Conservation (phyloP, 2,888 invertebrate species). For the Spodoptera exigua region DNA sequence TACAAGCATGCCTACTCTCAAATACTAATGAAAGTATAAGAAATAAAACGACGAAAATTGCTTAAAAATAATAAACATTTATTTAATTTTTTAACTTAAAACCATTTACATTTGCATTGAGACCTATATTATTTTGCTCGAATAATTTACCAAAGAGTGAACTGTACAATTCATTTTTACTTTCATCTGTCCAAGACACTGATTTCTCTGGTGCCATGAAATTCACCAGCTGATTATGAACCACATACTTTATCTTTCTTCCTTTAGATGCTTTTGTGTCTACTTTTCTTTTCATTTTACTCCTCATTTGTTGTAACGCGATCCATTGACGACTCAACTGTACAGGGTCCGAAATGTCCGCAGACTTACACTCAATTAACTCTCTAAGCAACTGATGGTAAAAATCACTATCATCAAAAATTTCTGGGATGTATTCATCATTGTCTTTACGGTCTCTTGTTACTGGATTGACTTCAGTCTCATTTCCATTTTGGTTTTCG, state of each 20-base stretch:
- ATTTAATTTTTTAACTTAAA: constrained; percentile 70
- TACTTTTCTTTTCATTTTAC: constrained; percentile 97
- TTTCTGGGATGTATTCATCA: constrained; percentile 93
- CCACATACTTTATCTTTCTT: constrained; percentile 95
- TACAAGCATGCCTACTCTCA: too few relatives aligned
- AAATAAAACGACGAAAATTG: too few relatives aligned
- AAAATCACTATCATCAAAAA: constrained; percentile 99
- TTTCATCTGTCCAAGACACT: constrained; percentile 92
- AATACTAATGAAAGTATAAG: too few relatives aligned
- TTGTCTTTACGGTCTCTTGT: constrained; percentile 76
- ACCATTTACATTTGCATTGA: constrained; percentile 76
- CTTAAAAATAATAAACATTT: constrained; percentile 17
- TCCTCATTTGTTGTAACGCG: constrained; percentile 96
- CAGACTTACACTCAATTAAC: constrained; percentile 96
- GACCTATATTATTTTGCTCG: constrained; percentile 81
- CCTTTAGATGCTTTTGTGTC: constrained; percentile 99
- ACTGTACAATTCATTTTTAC: constrained; percentile 93
- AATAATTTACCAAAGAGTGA: constrained; percentile 94
- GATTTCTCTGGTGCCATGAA: constrained; percentile 95
- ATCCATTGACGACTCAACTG: constrained; percentile 97
- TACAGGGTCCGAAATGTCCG: constrained; percentile 94
- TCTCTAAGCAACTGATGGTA: constrained; percentile 98
- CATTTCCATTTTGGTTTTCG: constrained; percentile 61
- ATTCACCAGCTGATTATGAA: constrained; percentile 95
- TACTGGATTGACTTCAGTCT: constrained; percentile 61